Evolutionary conservation across 2,888 invertebrate species (phyloP).

Genomic region (Lithophane socia): DNA sequence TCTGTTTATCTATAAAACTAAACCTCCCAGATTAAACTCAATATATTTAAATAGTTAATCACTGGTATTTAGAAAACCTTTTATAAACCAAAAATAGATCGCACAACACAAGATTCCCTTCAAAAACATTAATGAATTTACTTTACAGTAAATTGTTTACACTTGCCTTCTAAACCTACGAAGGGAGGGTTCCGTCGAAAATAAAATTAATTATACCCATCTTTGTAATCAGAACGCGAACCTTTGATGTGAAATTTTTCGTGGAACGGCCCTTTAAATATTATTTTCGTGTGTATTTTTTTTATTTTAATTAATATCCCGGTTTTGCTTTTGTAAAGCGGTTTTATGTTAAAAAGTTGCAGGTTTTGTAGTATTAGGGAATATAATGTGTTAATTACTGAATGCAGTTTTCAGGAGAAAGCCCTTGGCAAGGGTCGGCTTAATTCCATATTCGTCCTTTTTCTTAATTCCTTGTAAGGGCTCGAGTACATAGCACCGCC

Average conservation of each 20-base stretch:
- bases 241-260: conserved; percentile 63
- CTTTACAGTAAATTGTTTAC: conserved; percentile 23
- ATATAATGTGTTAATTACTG: background rate
- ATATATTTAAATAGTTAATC: background rate
- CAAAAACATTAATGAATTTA: conserved; percentile 31
- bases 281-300: conserved; percentile 25
- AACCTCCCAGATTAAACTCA: background rate
- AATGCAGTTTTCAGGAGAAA: background rate
- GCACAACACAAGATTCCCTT: conserved; percentile 1
- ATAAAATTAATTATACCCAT: conserved; percentile 63
- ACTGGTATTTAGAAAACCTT: background rate
- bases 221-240: conserved; percentile 58
- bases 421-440: background rate
- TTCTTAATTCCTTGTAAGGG: background rate
- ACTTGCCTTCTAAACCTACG: conserved; percentile 7
- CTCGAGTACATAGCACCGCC: too few species aligned
- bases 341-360: too few species aligned
- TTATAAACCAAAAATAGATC: conserved; percentile 10
- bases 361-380: background rate
- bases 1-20: background rate
- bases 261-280: conserved; percentile 41
- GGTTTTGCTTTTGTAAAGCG: background rate
- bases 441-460: background rate
- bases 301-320: background rate
- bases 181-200: conserved; percentile 40